These are phyloP conservation scores for Pentamera pediparva DNA, from an alignment of 53 echinoderm and acorn worm genomes.

Conservation along the genomic window DNA sequence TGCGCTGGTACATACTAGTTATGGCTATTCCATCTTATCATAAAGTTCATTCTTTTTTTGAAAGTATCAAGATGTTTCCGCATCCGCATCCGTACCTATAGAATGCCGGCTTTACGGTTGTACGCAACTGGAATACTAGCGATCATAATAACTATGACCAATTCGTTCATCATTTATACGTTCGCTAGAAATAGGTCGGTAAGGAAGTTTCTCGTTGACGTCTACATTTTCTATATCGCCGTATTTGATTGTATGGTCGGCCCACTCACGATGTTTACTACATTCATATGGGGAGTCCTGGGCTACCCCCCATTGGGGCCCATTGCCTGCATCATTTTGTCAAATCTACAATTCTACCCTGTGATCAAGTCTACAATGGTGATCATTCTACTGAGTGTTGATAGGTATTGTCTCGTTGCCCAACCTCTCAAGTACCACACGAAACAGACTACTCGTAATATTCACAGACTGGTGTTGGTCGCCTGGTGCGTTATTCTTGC, in stretches of 20 bases:
- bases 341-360: not conserved
- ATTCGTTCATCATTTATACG: not conserved
- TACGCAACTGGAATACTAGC: too few species aligned
- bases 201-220: not conserved
- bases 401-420: not conserved
- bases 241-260: slow-evolving; percentile 5
- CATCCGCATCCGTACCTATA: too few species aligned
- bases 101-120: too few species aligned
- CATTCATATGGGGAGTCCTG: not conserved
- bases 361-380: not conserved
- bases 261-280: not conserved
- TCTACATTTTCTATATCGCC: slow-evolving; percentile 1
- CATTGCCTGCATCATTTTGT: not conserved
- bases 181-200: not conserved
- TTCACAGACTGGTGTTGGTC: not conserved
- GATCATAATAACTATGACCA: not conserved
- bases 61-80: too few species aligned
- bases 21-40: too few species aligned
- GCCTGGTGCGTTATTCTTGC: not conserved
- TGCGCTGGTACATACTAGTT: too few species aligned
- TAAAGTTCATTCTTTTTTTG: too few species aligned
- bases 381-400: slow-evolving; percentile 8
- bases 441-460: not conserved
- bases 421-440: slow-evolving; percentile 4
- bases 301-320: not conserved